Percentiles rank a stretch among this genome's conserved stretches.
Evolutionary conservation across 2,113 vertebrate genomes (phyloP).

Genomic region (Antennarius striatus): DNA sequence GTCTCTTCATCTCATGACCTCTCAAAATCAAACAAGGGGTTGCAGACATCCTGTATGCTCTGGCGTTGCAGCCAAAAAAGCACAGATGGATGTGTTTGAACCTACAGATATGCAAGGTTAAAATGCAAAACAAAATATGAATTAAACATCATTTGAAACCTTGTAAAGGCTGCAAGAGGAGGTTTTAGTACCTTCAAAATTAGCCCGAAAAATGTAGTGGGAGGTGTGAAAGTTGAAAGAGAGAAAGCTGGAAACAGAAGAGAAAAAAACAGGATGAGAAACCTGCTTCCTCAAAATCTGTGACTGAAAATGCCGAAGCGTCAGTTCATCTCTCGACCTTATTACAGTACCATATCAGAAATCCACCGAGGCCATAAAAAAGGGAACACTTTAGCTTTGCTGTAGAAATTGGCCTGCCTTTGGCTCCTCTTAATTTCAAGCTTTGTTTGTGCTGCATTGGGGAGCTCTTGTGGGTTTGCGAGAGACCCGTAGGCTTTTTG

Average conservation of each 20-base stretch:
- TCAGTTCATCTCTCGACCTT: constrained; percentile 33
- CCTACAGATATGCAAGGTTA: constrained; percentile 52
- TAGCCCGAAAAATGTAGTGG: constrained; percentile 37
- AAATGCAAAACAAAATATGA: constrained; percentile 64
- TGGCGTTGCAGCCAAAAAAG: constrained; percentile 35
- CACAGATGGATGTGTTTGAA: constrained; percentile 45
- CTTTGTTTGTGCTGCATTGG: constrained; percentile 76
- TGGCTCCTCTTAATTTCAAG: constrained; percentile 78
- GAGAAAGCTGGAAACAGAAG: neutral
- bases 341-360: constrained; percentile 51
- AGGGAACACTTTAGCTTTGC: constrained; percentile 71
- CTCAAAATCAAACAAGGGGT: constrained; percentile 46
- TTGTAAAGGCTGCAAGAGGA: constrained; percentile 42
- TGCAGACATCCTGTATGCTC: constrained; percentile 23
- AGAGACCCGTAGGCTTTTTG: constrained; percentile 76
- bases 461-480: constrained; percentile 71
- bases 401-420: constrained; percentile 70
- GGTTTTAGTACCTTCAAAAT: constrained; percentile 55
- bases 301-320: constrained; percentile 45
- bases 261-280: constrained; percentile 28
- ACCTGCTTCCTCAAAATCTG: constrained; percentile 46
- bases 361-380: constrained; percentile 64
- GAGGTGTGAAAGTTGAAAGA: constrained; percentile 49
- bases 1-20: constrained; percentile 55
- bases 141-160: constrained; percentile 62